Conservation (phyloP, 2,797 vertebrate species). For the Cuniculus paca region DNA sequence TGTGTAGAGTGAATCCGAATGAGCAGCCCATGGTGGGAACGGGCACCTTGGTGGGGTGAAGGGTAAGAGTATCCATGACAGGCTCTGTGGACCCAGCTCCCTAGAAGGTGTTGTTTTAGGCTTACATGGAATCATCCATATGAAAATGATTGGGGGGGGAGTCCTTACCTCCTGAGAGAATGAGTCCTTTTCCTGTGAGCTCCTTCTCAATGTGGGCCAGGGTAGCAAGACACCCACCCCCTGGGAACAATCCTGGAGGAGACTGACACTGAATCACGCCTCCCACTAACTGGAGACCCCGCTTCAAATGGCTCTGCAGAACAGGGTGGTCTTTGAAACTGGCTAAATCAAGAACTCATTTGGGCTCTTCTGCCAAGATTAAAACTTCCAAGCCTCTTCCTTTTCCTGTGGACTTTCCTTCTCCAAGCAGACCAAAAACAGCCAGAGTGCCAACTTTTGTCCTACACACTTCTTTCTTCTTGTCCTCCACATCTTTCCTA, state of each 20-base stretch:
- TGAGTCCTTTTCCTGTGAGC: background rate
- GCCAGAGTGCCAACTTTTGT: fast-evolving
- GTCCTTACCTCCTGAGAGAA: background rate
- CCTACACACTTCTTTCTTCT: background rate
- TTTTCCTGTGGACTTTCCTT: background rate
- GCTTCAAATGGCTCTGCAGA: background rate
- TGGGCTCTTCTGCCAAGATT: background rate
- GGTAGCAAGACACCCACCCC: background rate
- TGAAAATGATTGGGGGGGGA: background rate
- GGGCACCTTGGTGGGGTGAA: background rate
- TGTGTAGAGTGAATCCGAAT: background rate
- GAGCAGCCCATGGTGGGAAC: background rate
- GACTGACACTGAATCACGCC: background rate
- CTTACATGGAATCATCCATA: background rate
- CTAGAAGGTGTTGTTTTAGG: background rate
- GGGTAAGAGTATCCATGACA: background rate
- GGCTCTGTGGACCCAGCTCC: background rate
- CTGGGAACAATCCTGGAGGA: background rate
- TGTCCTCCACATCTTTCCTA: background rate
- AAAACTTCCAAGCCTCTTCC: background rate
- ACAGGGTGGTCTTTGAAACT: background rate
- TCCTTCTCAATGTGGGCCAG: background rate
- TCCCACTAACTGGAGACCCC: background rate
- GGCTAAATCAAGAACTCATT: background rate
- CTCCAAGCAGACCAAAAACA: background rate